Evolutionary conservation across 1,140 invertebrate genomes (phyloP).

Genomic region (Euglossa dilemma): DNA sequence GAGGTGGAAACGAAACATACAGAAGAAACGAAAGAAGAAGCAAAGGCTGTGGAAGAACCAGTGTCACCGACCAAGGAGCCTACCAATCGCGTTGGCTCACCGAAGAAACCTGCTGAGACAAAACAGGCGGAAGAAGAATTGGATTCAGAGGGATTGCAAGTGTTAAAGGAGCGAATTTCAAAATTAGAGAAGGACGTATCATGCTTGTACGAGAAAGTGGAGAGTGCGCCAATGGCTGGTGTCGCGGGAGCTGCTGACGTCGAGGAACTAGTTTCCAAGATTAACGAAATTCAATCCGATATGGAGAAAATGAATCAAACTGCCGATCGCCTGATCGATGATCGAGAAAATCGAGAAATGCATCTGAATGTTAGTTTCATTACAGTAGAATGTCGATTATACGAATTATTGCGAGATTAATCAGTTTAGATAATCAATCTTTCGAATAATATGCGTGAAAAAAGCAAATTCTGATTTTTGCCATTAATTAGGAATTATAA

Average conservation of each 20-base stretch:
- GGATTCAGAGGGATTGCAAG: slow-evolving; percentile 64
- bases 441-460: too few relatives aligned
- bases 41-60: background rate
- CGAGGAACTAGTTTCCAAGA: slow-evolving; percentile 71
- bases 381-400: too few relatives aligned
- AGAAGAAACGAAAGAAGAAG: background rate
- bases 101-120: background rate
- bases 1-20: background rate
- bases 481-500: too few relatives aligned
- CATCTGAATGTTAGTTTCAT: slow-evolving; percentile 50
- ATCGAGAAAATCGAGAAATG: slow-evolving; percentile 69
- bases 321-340: slow-evolving; percentile 72
- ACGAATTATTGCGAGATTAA: too few relatives aligned
- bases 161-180: slow-evolving; percentile 65
- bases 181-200: slow-evolving; percentile 69
- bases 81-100: too few relatives aligned
- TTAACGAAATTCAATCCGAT: slow-evolving; percentile 74
- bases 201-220: slow-evolving; percentile 66
- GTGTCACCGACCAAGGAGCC: rapidly evolving
- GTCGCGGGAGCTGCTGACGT: slow-evolving; percentile 39
- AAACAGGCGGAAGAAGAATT: slow-evolving; percentile 66
- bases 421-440: too few relatives aligned
- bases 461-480: too few relatives aligned
- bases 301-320: slow-evolving; percentile 74
- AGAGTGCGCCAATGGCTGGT: slow-evolving; percentile 35